Base-by-base conservation (phyloP, 2,888 invertebrate species). In the Acleris sparsana region DNA sequence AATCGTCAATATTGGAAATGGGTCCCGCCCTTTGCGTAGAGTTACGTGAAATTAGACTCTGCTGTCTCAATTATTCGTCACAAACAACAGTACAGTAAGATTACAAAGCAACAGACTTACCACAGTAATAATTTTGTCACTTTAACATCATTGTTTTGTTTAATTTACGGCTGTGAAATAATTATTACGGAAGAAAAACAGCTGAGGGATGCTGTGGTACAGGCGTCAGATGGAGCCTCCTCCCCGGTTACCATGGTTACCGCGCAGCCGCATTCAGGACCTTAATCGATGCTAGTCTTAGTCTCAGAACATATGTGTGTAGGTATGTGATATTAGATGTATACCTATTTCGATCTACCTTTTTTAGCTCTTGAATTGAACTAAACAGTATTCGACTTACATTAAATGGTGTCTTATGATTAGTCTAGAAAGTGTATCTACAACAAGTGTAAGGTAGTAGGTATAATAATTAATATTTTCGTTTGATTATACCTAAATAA, bases 231-330 rank as follows among this genome's bases (percentile, higher is more conserved):
- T 83, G 85, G 82, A 83, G 84, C 75, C 72, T 73, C 71, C 78
- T 86, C 89, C 80, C 76, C 29, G 51, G 84, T 83, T 80, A 72
- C 73, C 76, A 76, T 78, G 78, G 79, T 64, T 71, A 87, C 80
- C 71, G 84, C 92, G 90, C 92, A 90, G 73, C 82, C 91, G 92
- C 81, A 61, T n/a, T 67, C 25, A 22, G n/a, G 52, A 67, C 68
- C 46, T 46, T 67, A 74, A 79, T 81, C 76, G 68, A 77, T 72
- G 66, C 20, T 49, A 39, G 29, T 29, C 18, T 48, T 53, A n/a
- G n/a, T n/a, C n/a, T n/a, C n/a, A n/a, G n/a, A 11, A 13, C 29
- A 7, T 29, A 25, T n/a, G n/a, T n/a, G 11, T 33, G 3, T 33
- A 33, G 11, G 33, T 33, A 33, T 33, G 33, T 33, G 9, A 33